phyloP scores from a whole-genome alignment of 2,797 vertebrate species.

The Parotocinclus haroldoi region DNA sequence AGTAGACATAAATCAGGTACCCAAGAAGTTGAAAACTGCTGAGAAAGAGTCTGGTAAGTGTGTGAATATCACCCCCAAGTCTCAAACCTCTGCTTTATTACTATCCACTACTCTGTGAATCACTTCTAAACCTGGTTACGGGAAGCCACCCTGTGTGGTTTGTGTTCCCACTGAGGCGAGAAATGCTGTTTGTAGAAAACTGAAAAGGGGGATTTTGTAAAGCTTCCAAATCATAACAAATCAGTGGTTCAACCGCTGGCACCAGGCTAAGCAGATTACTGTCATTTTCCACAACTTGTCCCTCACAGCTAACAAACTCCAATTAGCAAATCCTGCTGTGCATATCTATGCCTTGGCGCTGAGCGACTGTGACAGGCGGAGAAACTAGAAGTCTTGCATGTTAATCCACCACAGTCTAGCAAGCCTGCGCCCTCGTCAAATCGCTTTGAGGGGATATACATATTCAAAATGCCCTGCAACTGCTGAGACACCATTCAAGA shows the following conservation, averaged over 20 bases:
- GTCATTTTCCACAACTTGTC: slow-evolving; percentile 81
- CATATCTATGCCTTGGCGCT: slow-evolving; percentile 74
- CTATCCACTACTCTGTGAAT: slow-evolving; percentile 51
- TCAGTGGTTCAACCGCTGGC: slow-evolving; percentile 70
- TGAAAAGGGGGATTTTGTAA: slow-evolving; percentile 57
- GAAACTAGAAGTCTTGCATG: slow-evolving; percentile 74
- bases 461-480: slow-evolving; percentile 57
- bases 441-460: slow-evolving; percentile 62
- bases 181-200: slow-evolving; percentile 63
- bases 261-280: slow-evolving; percentile 78
- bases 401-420: slow-evolving; percentile 71
- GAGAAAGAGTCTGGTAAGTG: neutral
- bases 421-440: slow-evolving; percentile 69
- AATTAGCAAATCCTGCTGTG: slow-evolving; percentile 80
- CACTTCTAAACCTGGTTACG: slow-evolving; percentile 54
- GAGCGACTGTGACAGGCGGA: slow-evolving; percentile 77
- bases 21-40: neutral
- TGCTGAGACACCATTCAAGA: slow-evolving; percentile 48
- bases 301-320: slow-evolving; percentile 80
- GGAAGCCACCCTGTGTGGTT: slow-evolving; percentile 57
- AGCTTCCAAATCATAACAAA: slow-evolving; percentile 77
- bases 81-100: slow-evolving; percentile 1
- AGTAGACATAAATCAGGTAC: no score
- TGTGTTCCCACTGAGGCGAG: slow-evolving; percentile 54
- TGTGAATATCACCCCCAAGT: neutral